Evolutionary conservation across 2,888 invertebrate species (phyloP), one percentile per base, ranked within the genome.

Genomic region (Volucella zonaria): DNA sequence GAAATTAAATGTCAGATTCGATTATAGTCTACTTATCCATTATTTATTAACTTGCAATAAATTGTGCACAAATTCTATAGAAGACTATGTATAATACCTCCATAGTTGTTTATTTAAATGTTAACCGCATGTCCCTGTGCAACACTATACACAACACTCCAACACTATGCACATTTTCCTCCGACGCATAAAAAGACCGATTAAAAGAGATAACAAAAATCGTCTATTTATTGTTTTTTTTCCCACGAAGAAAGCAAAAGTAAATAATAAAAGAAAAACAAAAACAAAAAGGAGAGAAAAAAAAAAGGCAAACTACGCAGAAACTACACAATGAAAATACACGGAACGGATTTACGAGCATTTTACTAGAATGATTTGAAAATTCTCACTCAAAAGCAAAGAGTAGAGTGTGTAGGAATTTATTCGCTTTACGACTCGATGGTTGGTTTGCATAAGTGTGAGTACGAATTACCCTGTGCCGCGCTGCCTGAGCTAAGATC

Each of bases 241-340:
- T 61, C 49, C n/a, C 49, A 56, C 23, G 14, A 45, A 31, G 64
- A 49, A 49, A 52, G 43, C 45, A 74, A 54, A 56, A 59, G 58
- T 59, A 59, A 59, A 59, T 59, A 59, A 59, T 15, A 56, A 23
- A 14, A 31, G 15, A 15, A 40, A 43, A 52, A 67, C n/a, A 43
- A 52, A 52, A 59, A 42, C 31, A 47, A 43, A 59, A 15, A 42
- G 11, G 43, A 11, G 49, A 49, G 43, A 11, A 42, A 49, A 70
- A 49, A 62, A 71, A 70, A 18, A 18, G 18, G 31, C n/a, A 18
- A 45, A 23, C 18, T 23, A 23, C 18, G 18, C 18, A 23, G 18
- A 62, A 81, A 76, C 64, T 71, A 61, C 77, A 76, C 77, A 82
- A 77, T 76, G 81, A 77, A 82, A 82, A 77, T 31, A 31, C 71